Percentiles rank a stretch among this genome's conserved stretches.
Evolutionary conservation across 2,113 vertebrate genomes (phyloP).

Genomic region (Actenoides lindsayi): DNA sequence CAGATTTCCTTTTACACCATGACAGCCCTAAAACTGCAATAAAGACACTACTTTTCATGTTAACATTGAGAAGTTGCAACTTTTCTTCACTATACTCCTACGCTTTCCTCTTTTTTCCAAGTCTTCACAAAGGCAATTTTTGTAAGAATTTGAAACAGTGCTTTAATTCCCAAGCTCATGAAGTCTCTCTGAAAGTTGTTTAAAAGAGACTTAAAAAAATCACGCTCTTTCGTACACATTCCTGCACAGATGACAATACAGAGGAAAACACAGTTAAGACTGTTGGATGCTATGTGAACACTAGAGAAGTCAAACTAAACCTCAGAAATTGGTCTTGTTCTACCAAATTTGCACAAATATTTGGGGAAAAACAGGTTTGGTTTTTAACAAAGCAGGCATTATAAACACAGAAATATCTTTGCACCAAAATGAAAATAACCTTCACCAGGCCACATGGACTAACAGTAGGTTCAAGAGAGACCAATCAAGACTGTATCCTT

Average conservation of each 20-base stretch:
- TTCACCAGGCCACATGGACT: neutral
- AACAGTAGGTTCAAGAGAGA: neutral
- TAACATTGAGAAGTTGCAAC: neutral
- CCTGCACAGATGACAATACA: neutral
- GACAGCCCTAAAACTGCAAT: neutral
- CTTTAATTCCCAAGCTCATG: neutral
- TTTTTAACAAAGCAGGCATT: neutral
- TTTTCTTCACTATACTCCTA: neutral
- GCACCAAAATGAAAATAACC: neutral
- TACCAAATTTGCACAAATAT: neutral
- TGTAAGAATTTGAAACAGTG: neutral
- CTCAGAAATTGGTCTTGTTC: neutral
- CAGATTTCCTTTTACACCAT: neutral
- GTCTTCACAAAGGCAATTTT: neutral
- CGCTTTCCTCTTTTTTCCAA: neutral
- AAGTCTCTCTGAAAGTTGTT: neutral
- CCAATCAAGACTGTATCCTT: too few species aligned
- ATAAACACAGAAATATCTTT: neutral
- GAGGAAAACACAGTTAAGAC: neutral
- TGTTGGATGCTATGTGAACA: neutral
- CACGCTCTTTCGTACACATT: neutral
- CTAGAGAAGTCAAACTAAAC: neutral
- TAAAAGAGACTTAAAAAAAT: neutral
- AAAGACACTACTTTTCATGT: neutral
- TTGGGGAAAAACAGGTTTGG: rapidly evolving